Evolutionary conservation across 2,888 invertebrate species (phyloP).

Genomic region (Neoitamus cyanurus): DNA sequence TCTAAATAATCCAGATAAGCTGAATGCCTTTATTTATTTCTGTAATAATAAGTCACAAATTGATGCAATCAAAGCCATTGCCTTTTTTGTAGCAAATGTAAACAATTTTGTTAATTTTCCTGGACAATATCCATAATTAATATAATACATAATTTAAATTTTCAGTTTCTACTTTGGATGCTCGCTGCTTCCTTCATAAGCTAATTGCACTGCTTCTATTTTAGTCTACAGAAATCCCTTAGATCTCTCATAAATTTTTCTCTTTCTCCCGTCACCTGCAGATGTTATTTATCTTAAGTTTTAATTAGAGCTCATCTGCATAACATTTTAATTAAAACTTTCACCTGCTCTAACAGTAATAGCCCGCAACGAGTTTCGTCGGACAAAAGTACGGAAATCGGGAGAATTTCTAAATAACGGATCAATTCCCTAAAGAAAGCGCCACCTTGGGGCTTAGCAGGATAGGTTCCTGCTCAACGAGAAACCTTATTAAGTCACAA

Average conservation of each 20-base stretch:
- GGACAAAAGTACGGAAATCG: not conserved
- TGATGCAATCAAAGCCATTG: no score
- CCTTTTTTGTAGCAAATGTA: no score
- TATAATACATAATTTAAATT: no score
- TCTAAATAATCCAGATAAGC: no score
- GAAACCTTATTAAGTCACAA: not conserved
- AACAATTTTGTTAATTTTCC: no score
- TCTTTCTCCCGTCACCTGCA: not conserved
- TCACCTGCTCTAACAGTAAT: not conserved
- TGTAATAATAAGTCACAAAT: no score
- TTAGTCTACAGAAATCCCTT: not conserved
- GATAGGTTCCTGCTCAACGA: not conserved
- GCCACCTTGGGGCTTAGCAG: not conserved
- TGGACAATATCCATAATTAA: no score
- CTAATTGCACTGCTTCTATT: not conserved
- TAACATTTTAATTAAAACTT: constrained; percentile 1
- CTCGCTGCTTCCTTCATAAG: no score
- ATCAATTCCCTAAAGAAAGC: not conserved
- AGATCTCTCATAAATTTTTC: not conserved
- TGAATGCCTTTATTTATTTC: no score
- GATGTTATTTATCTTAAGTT: not conserved
- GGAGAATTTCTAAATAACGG: not conserved
- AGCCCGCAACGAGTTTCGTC: not conserved
- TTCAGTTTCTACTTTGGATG: no score
- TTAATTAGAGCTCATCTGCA: not conserved